Evolutionary conservation across 2,113 vertebrate species (phyloP).

Genomic region (Alligator mississippiensis): DNA sequence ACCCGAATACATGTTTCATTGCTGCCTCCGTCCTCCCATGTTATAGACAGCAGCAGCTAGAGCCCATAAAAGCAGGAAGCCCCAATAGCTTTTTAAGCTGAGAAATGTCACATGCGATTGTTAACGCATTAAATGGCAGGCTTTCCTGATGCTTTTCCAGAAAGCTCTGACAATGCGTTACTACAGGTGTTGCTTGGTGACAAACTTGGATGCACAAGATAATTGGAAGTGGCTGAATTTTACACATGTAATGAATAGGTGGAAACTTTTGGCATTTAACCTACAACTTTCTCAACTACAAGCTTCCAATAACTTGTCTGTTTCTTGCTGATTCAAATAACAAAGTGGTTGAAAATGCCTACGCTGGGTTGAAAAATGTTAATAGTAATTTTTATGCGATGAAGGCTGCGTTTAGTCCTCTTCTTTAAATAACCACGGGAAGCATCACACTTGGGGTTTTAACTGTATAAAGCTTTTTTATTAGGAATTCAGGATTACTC

Average conservation of each 20-base stretch:
- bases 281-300: neutral
- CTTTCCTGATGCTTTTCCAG: neutral
- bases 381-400: neutral
- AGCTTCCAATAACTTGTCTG: neutral
- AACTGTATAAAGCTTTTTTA: neutral
- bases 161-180: neutral
- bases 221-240: slow-evolving; percentile 27
- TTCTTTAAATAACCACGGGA: neutral
- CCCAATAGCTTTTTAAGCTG: neutral
- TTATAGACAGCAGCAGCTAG: accelerated
- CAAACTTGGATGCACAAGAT: slow-evolving; percentile 52
- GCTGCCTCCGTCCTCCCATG: neutral
- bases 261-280: slow-evolving; percentile 12
- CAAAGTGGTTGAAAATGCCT: neutral
- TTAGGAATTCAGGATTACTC: neutral
- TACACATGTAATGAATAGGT: slow-evolving; percentile 1
- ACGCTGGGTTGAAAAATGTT: neutral
- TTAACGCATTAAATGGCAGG: slow-evolving; percentile 1
- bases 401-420: neutral
- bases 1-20: neutral
- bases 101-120: neutral
- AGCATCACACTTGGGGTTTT: neutral
- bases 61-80: neutral
- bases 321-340: slow-evolving; percentile 17
- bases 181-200: slow-evolving; percentile 26